Conservation (phyloP, 30 jellyfish, hydroid and myxozoan genomes). For the Aurelia sp. region DNA sequence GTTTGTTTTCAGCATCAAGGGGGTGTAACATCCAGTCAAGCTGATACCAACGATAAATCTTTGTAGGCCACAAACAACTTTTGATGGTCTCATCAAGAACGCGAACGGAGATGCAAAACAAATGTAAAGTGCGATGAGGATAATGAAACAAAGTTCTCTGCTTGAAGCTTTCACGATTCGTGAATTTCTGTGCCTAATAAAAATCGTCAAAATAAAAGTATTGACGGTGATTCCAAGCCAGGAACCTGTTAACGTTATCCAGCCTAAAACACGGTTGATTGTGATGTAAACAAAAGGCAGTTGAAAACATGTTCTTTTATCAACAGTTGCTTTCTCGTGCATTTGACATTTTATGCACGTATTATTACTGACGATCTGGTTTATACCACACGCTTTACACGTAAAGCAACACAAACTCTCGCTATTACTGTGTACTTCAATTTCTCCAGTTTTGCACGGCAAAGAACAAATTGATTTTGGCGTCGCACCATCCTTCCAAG, state of each 20-base stretch:
- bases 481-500: conserved; percentile 13
- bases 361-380: conserved; percentile 43
- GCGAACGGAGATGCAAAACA: conserved; percentile 65
- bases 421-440: background rate
- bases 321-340: conserved; percentile 38
- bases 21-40: conserved; percentile 93
- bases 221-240: conserved; percentile 58
- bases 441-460: conserved; percentile 69
- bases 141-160: conserved; percentile 78
- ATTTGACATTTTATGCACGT: conserved; percentile 64
- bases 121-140: conserved; percentile 50
- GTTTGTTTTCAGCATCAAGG: conserved; percentile 86
- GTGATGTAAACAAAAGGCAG: conserved; percentile 54
- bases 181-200: conserved; percentile 59
- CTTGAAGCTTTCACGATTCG: conserved; percentile 87
- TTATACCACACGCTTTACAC: conserved; percentile 65
- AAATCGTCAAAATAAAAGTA: conserved; percentile 51
- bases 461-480: conserved; percentile 70
- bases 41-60: conserved; percentile 86
- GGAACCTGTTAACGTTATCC: conserved; percentile 34
- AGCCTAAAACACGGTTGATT: background rate
- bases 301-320: conserved; percentile 20
- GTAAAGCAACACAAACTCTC: conserved; percentile 74
- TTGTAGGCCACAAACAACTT: conserved; percentile 68
- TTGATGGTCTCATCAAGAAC: conserved; percentile 57